Conservation (phyloP, 2,797 vertebrate species). For the Danio jaintianensis region DNA sequence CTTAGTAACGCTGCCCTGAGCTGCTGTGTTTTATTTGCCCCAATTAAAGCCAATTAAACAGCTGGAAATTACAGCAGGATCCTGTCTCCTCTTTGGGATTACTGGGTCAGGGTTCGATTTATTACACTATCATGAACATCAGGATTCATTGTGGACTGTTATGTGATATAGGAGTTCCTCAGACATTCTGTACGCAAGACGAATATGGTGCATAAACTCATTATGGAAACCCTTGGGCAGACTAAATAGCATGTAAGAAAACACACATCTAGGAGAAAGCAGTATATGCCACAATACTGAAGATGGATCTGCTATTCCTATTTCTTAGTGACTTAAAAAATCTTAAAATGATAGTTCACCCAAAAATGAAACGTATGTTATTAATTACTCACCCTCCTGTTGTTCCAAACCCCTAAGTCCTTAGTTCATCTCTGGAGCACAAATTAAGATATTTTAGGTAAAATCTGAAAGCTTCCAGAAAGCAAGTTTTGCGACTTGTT, state of each 20-base stretch:
- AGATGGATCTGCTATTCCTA: background rate
- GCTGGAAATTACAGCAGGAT: slow-evolving; percentile 42
- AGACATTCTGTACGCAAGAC: background rate
- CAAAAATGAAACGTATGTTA: no score
- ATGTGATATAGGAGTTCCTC: slow-evolving; percentile 16
- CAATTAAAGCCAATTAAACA: slow-evolving; percentile 56
- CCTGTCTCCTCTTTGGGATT: background rate
- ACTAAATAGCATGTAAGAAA: slow-evolving; percentile 5
- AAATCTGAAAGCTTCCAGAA: no score
- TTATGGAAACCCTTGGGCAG: slow-evolving; percentile 11
- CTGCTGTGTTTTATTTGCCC: slow-evolving; percentile 45
- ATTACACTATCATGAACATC: slow-evolving; percentile 30
- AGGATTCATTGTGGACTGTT: slow-evolving; percentile 18
- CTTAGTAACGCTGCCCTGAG: slow-evolving; percentile 9
- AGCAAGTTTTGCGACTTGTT: no score
- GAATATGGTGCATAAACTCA: slow-evolving; percentile 13
- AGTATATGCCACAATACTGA: background rate
- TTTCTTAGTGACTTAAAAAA: background rate
- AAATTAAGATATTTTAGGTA: no score
- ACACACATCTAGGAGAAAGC: background rate
- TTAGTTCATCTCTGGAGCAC: no score
- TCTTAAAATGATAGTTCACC: background rate
- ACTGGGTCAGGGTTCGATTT: slow-evolving; percentile 17
- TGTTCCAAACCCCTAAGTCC: no score
- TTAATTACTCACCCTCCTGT: no score